Conservation (phyloP, 2,797 vertebrate species). For the Malacoraja senta region DNA sequence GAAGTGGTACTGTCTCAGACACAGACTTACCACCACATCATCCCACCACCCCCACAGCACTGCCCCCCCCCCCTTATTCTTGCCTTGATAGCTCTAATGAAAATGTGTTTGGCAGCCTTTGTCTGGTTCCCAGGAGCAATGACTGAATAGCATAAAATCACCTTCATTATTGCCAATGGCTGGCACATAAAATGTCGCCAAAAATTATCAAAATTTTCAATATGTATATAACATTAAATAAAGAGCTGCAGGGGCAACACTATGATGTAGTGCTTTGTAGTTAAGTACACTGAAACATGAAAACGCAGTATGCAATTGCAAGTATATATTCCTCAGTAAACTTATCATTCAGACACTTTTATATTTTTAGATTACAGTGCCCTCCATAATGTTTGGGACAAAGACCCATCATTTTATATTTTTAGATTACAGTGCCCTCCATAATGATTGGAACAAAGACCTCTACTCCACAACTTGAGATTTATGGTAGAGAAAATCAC, state of each 20-base stretch:
- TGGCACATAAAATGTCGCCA: conserved; percentile 12
- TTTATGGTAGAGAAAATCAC: no score
- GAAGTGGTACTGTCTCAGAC: not conserved
- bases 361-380: not conserved
- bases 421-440: no score
- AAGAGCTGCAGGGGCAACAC: not conserved
- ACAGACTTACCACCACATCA: not conserved
- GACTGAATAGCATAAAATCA: conserved; percentile 33
- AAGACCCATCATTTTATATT: no score
- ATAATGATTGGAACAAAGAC: no score
- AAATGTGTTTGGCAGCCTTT: conserved; percentile 24
- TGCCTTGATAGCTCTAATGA: conserved; percentile 21
- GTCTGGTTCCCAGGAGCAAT: conserved; percentile 23
- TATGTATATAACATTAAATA: conserved; percentile 19
- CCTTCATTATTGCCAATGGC: conserved; percentile 28
- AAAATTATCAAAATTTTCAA: conserved; percentile 32
- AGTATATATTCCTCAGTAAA: not conserved
- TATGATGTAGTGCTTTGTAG: not conserved
- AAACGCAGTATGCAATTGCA: not conserved
- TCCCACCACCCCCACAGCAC: no score
- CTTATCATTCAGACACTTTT: not conserved
- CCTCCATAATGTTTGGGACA: no score
- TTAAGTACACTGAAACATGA: not conserved
- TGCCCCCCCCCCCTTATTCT: not conserved
- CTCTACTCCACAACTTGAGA: no score